Evolutionary conservation across 2,797 vertebrate genomes (phyloP).

Genomic region (Eidolon dupreanum): DNA sequence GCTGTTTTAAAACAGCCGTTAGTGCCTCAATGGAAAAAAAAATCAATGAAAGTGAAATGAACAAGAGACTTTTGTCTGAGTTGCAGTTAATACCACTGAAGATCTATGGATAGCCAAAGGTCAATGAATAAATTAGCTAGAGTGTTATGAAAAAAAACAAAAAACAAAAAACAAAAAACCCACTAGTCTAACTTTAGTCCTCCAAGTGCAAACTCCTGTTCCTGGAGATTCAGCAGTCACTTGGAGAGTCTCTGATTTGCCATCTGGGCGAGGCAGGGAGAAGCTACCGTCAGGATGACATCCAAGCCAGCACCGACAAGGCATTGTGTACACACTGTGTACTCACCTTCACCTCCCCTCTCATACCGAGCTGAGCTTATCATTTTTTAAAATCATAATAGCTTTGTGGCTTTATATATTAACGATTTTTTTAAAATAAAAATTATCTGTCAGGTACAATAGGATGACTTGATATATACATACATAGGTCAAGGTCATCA

Average conservation of each 20-base stretch:
- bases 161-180: no score
- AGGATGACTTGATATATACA: neutral
- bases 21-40: conserved; percentile 94
- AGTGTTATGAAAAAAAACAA: conserved; percentile 85
- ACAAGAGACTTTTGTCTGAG: conserved; percentile 88
- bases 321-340: neutral
- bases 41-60: conserved; percentile 98
- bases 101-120: conserved; percentile 89
- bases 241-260: neutral
- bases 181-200: neutral
- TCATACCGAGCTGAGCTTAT: neutral
- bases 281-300: neutral
- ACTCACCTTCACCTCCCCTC: neutral
- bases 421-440: neutral
- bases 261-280: neutral
- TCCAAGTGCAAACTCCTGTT: no score
- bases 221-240: neutral
- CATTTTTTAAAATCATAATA: neutral
- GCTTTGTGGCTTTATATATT: neutral
- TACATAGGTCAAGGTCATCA: neutral
- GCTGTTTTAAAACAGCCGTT: conserved; percentile 93
- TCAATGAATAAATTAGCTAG: conserved; percentile 89
- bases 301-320: neutral
- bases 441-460: neutral
- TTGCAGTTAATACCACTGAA: conserved; percentile 82